Percentiles rank a stretch among this genome's conserved stretches.
Evolutionary conservation across 2,113 vertebrate species (phyloP).

Genomic region (Oryzias celebensis): DNA sequence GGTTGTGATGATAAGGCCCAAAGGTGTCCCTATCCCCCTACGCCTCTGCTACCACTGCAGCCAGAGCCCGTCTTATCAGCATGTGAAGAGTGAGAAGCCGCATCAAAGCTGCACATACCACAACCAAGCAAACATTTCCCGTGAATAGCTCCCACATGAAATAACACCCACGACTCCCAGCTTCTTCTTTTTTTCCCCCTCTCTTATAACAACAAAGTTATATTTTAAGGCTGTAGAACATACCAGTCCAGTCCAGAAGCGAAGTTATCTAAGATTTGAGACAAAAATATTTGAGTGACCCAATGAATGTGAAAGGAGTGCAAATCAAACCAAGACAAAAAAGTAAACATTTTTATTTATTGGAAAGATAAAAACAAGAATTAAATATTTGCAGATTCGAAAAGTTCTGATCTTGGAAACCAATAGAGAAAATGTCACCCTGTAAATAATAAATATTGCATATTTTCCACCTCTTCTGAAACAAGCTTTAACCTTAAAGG

Average conservation of each 20-base stretch:
- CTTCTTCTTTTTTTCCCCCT: too few species aligned
- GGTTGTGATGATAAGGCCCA: conserved; percentile 55
- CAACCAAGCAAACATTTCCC: background rate
- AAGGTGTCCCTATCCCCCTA: conserved; percentile 64
- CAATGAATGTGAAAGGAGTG: background rate
- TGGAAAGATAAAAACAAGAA: background rate
- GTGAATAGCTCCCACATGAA: conserved; percentile 17
- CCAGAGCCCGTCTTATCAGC: conserved; percentile 60
- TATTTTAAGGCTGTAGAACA: too few species aligned
- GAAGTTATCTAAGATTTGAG: background rate
- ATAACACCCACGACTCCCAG: background rate
- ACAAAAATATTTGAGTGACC: background rate
- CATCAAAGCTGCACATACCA: conserved; percentile 65
- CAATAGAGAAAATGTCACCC: too few species aligned
- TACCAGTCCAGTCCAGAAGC: background rate
- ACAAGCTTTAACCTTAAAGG: background rate
- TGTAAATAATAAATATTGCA: too few species aligned
- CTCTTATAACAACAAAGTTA: too few species aligned
- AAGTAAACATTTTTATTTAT: conserved; percentile 23
- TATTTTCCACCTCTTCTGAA: too few species aligned
- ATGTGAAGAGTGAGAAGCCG: conserved; percentile 67
- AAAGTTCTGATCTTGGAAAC: too few species aligned
- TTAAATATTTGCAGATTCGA: too few species aligned
- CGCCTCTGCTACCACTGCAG: conserved; percentile 49
- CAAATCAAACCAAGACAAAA: conserved; percentile 14